Conservation (phyloP, 2,113 vertebrate species). For the Eurypyga helias region DNA sequence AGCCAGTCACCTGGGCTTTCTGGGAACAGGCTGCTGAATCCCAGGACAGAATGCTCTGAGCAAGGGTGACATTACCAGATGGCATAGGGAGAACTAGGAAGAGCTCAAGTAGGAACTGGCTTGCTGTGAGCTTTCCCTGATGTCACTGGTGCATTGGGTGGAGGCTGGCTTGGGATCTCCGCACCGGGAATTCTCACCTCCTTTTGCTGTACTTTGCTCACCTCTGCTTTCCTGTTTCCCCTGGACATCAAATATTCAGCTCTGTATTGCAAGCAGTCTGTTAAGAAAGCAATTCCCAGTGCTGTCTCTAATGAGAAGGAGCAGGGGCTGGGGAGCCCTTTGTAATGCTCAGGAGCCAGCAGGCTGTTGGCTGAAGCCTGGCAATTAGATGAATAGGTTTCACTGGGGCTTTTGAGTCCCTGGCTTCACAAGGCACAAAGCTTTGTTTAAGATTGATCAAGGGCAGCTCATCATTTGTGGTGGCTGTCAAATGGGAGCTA, state of each 20-base stretch:
- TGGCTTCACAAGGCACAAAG: background rate
- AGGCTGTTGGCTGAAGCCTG: background rate
- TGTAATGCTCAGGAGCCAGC: background rate
- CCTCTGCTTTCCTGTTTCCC: background rate
- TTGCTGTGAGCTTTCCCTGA: background rate
- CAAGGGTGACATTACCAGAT: background rate
- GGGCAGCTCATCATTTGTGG: constrained; percentile 33
- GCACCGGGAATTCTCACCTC: background rate
- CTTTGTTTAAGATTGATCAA: constrained; percentile 51
- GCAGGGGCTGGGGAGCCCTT: constrained; percentile 8
- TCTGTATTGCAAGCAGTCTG: background rate
- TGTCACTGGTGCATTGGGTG: background rate
- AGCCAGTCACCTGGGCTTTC: background rate
- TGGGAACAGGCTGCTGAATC: background rate
- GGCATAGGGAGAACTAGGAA: background rate
- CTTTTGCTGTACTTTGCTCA: background rate
- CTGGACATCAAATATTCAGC: background rate
- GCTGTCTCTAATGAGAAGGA: constrained; percentile 8
- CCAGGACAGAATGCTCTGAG: background rate
- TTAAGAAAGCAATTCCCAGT: constrained; percentile 38
- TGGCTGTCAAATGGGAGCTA: constrained; percentile 31
- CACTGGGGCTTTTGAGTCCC: constrained; percentile 18
- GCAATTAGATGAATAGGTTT: constrained; percentile 45
- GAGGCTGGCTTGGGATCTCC: background rate
- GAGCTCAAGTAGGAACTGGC: background rate